Percentiles rank a stretch among this genome's conserved stretches.
phyloP scores from a whole-genome alignment of 23 tunicate genomes.

The Ciona savignyi region DNA sequence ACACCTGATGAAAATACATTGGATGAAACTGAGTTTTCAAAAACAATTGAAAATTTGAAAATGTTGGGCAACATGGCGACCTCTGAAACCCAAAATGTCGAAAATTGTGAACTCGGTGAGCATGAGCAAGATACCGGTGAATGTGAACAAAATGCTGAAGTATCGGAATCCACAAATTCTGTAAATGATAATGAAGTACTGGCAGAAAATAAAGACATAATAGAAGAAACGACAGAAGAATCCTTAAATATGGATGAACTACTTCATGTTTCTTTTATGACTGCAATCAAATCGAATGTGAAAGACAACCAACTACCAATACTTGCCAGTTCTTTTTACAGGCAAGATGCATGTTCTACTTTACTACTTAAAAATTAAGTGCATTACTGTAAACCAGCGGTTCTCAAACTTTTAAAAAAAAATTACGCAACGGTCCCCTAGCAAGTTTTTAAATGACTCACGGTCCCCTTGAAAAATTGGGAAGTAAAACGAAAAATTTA shows the following conservation, averaged over 20 bases:
- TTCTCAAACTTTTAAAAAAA: too few relatives aligned
- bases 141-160: background rate
- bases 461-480: too few relatives aligned
- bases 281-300: conserved; percentile 62
- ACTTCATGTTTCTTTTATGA: conserved; percentile 54
- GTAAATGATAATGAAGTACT: background rate
- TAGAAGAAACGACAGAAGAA: background rate
- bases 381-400: too few relatives aligned
- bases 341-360: conserved; percentile 36
- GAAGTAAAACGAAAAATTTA: too few relatives aligned
- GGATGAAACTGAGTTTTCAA: background rate
- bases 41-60: conserved; percentile 1
- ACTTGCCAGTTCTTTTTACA: conserved; percentile 83
- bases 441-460: too few relatives aligned
- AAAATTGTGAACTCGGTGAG: background rate
- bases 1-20: background rate
- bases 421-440: too few relatives aligned
- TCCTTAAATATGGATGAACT: conserved; percentile 58
- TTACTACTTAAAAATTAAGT: too few relatives aligned
- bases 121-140: background rate
- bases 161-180: background rate
- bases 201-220: too few relatives aligned
- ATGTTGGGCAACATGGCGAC: background rate
- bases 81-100: background rate
- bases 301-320: conserved; percentile 80